A percentile compares a stretch with the other conserved stretches of the same genome.
phyloP scores from a whole-genome alignment of 2,888 invertebrate species.

The Yponomeuta cagnagella region DNA sequence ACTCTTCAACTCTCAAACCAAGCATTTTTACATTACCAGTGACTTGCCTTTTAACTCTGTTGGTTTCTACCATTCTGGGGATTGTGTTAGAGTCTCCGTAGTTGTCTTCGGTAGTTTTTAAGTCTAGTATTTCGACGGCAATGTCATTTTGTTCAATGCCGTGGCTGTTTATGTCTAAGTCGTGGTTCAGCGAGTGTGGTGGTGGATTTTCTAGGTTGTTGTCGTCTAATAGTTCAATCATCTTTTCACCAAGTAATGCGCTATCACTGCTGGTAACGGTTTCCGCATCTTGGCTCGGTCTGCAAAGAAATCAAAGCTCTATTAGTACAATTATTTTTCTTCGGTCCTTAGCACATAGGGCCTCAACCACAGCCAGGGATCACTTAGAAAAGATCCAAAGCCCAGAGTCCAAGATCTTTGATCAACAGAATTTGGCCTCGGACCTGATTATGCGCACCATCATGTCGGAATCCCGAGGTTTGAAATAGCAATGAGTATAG shows the following conservation, averaged over 20 bases:
- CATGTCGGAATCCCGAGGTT: too few relatives aligned
- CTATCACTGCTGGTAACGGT: conserved; percentile 10
- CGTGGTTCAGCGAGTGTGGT: background rate
- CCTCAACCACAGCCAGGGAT: background rate
- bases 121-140: conserved; percentile 8
- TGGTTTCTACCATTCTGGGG: background rate
- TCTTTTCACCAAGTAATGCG: conserved; percentile 18
- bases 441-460: too few relatives aligned
- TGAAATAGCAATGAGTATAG: too few relatives aligned
- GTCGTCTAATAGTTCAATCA: conserved; percentile 15
- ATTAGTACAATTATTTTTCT: background rate
- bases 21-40: conserved; percentile 31
- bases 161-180: background rate
- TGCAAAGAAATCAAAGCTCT: conserved; percentile 11
- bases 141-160: background rate
- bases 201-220: conserved; percentile 14
- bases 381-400: too few relatives aligned
- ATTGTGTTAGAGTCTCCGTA: background rate
- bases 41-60: conserved; percentile 3
- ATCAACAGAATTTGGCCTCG: background rate
- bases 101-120: background rate
- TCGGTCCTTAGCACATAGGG: background rate
- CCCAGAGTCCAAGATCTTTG: too few relatives aligned
- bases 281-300: conserved; percentile 15
- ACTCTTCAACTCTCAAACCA: conserved; percentile 57